Conservation (phyloP, 2,888 invertebrate genomes). For the Caenorhabditis panamensis region DNA sequence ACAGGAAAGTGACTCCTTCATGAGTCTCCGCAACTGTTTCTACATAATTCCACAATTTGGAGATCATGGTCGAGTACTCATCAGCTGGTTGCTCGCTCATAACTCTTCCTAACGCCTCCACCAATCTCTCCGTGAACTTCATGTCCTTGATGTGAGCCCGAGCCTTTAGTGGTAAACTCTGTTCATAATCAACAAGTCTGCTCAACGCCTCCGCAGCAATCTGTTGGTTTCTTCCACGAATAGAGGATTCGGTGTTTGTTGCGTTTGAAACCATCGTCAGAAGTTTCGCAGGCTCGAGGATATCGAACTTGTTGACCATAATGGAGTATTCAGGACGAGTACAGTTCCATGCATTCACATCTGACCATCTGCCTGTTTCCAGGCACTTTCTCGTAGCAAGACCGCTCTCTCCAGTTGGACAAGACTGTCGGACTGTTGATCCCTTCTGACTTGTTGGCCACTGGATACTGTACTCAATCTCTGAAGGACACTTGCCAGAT, state of each 20-base stretch:
- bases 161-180: conserved; percentile 29
- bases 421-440: conserved; percentile 68
- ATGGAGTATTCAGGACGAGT: conserved; percentile 70
- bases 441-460: conserved; percentile 77
- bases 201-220: conserved; percentile 66
- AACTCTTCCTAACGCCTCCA: conserved; percentile 62
- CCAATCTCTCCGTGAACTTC: conserved; percentile 62
- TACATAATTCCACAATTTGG: conserved; percentile 69
- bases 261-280: conserved; percentile 66
- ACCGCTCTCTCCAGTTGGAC: conserved; percentile 70
- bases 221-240: conserved; percentile 67
- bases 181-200: conserved; percentile 64
- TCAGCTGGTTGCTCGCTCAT: conserved; percentile 62
- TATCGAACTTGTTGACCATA: conserved; percentile 70
- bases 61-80: conserved; percentile 67
- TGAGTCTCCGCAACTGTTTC: conserved; percentile 64
- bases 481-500: conserved; percentile 73
- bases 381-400: conserved; percentile 74
- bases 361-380: conserved; percentile 70
- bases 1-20: conserved; percentile 61
- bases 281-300: conserved; percentile 63
- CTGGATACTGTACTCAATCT: conserved; percentile 76
- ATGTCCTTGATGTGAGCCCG: conserved; percentile 64
- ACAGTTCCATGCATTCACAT: conserved; percentile 76
- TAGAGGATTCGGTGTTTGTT: conserved; percentile 62